Conservation (phyloP, 2,113 vertebrate species). For the Mola mola region DNA sequence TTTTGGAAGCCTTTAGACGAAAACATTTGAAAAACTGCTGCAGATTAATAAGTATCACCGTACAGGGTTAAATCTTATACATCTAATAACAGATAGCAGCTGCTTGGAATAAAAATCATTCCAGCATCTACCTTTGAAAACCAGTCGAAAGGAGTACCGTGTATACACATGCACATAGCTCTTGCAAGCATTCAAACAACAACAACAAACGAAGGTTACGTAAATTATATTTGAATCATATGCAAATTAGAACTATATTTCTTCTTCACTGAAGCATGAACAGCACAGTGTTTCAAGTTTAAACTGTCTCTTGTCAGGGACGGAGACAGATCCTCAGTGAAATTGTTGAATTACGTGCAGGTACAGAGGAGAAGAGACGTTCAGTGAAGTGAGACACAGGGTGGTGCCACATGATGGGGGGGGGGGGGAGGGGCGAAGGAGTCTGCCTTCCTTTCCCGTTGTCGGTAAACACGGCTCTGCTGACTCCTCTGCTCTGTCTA, state of each 20-base stretch:
- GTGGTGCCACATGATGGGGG: not conserved
- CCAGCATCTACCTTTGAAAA: no score
- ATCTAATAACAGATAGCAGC: no score
- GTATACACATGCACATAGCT: not conserved
- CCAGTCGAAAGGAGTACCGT: not conserved
- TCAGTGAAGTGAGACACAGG: not conserved
- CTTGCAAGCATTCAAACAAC: no score
- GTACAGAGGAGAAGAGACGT: not conserved
- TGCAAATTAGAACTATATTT: no score
- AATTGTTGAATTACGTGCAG: not conserved
- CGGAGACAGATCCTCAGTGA: not conserved
- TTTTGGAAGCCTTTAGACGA: no score
- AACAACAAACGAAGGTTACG: no score
- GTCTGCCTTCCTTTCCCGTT: conserved; percentile 14
- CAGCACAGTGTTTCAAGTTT: not conserved
- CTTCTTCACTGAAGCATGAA: not conserved
- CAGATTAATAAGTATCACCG: no score
- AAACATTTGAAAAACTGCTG: no score
- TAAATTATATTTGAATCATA: no score
- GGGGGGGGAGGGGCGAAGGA: not conserved
- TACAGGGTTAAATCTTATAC: no score
- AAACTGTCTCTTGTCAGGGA: not conserved
- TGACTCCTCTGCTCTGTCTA: conserved; percentile 46
- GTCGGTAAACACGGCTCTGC: conserved; percentile 38
- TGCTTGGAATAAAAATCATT: no score